phyloP scores from a whole-genome alignment of 2,888 invertebrate species.

The Ectemnius cavifrons region DNA sequence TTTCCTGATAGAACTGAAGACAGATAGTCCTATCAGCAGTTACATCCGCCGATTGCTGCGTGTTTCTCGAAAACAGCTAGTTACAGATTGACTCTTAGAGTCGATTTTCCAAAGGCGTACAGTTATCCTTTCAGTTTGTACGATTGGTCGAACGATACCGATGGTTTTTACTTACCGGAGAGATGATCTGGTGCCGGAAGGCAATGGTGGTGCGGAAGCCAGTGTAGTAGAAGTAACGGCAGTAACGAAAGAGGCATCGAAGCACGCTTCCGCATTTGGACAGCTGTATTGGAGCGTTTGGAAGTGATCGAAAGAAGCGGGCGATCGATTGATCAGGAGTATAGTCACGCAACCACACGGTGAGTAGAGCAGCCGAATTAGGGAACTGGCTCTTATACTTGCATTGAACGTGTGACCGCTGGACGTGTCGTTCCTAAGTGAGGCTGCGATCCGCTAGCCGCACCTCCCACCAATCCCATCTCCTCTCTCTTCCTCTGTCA shows the following conservation, averaged over 20 bases:
- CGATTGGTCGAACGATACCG: too few species aligned
- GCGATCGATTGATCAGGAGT: background rate
- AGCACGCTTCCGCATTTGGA: constrained; percentile 30
- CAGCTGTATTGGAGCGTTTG: background rate
- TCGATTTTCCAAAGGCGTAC: too few species aligned
- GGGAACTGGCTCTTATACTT: constrained; percentile 51
- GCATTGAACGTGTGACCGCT: constrained; percentile 27
- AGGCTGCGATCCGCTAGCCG: constrained; percentile 7
- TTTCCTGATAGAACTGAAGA: too few species aligned
- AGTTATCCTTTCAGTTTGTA: too few species aligned
- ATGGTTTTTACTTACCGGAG: background rate
- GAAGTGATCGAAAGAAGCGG: background rate
- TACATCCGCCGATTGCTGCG: too few species aligned
- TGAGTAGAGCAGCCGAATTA: constrained; percentile 56
- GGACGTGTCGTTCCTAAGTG: background rate
- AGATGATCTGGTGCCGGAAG: background rate
- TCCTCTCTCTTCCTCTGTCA: background rate
- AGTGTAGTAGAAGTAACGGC: background rate
- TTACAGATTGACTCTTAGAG: too few species aligned
- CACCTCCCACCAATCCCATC: constrained; percentile 1
- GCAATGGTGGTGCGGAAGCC: constrained; percentile 9
- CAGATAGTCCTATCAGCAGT: too few species aligned
- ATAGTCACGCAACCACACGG: constrained; percentile 21
- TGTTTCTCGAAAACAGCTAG: too few species aligned
- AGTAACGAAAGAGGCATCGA: background rate